These are phyloP conservation scores for Pimephales promelas DNA, from an alignment of 2,113 vertebrate species.

Conservation along the genomic window DNA sequence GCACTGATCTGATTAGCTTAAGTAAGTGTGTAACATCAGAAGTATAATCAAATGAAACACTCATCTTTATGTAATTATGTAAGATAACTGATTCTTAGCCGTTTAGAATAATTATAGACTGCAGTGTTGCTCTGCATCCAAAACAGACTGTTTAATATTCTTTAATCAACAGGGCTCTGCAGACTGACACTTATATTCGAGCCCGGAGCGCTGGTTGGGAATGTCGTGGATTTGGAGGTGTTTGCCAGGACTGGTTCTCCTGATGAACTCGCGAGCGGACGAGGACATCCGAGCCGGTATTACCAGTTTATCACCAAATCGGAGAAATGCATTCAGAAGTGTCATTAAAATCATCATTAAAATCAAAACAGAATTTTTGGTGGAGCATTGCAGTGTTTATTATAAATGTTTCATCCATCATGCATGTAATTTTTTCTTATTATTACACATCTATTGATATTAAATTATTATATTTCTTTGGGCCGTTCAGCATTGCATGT, in stretches of 20 bases:
- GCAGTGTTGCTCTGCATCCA: background rate
- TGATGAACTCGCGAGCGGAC: slow-evolving; percentile 60
- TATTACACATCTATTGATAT: no score
- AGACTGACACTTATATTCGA: background rate
- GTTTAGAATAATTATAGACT: slow-evolving; percentile 11
- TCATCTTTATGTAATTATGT: background rate
- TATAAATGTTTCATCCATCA: no score
- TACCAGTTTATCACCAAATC: background rate
- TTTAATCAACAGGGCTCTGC: slow-evolving; percentile 19
- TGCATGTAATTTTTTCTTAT: no score
- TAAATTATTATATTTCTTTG: no score
- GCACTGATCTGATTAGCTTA: background rate
- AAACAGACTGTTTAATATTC: slow-evolving; percentile 2
- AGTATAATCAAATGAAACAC: slow-evolving; percentile 18
- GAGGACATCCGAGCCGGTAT: slow-evolving; percentile 73
- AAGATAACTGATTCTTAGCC: slow-evolving; percentile 3
- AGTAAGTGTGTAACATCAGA: slow-evolving; percentile 29
- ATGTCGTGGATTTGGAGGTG: slow-evolving; percentile 66
- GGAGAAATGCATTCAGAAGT: no score
- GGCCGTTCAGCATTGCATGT: no score
- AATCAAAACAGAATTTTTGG: no score
- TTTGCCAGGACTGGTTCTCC: slow-evolving; percentile 54
- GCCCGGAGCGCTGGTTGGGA: background rate
- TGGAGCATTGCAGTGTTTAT: no score
- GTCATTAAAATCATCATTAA: no score